These are phyloP conservation scores for Schizothorax lantsangensis DNA, from an alignment of 2,797 vertebrate species.

Conservation along the genomic window DNA sequence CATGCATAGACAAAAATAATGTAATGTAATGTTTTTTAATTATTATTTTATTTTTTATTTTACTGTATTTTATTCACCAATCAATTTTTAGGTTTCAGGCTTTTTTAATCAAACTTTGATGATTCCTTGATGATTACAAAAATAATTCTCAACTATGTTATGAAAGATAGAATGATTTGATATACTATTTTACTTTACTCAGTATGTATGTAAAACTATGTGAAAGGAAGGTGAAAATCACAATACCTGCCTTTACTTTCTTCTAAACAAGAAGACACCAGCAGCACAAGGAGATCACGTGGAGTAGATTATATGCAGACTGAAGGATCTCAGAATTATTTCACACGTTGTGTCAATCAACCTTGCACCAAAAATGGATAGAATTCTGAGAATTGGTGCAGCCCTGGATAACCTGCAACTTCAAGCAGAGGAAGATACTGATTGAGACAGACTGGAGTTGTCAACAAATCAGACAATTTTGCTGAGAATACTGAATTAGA, in stretches of 20 bases:
- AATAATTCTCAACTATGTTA: no score
- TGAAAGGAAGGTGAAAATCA: slow-evolving; percentile 25
- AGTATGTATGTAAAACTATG: no score
- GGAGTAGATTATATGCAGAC: background rate
- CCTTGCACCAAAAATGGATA: background rate
- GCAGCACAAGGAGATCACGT: background rate
- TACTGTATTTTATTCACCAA: no score
- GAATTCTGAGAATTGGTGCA: background rate
- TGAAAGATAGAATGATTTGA: no score
- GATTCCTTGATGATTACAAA: no score
- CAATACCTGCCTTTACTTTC: slow-evolving; percentile 27
- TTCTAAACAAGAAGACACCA: background rate
- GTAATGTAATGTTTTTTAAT: no score
- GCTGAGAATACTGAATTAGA: background rate
- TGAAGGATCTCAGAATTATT: background rate
- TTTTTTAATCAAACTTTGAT: no score
- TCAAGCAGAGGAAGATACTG: background rate
- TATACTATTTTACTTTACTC: no score
- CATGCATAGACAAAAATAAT: no score
- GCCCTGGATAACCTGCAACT: background rate
- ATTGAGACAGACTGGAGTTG: background rate
- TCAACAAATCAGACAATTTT: background rate
- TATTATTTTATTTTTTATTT: no score
- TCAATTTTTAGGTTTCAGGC: no score
- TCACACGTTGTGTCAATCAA: background rate